Base-by-base conservation (phyloP, 1,140 invertebrate genomes). In the Drosophila sucinea region DNA sequence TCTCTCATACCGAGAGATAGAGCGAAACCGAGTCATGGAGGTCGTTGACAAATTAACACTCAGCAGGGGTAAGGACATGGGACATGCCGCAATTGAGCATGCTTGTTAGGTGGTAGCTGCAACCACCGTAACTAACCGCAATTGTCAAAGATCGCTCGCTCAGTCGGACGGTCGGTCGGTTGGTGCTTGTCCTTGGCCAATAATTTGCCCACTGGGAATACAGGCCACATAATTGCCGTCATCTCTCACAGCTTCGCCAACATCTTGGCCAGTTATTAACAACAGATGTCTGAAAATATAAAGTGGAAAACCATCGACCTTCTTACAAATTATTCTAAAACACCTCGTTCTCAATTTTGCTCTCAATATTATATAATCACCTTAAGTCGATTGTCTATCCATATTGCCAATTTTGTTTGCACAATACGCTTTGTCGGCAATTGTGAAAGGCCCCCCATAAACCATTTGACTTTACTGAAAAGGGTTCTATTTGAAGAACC, bases 161-260 rank as follows among this genome's bases (percentile, higher is more conserved):
- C 38, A 2, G 10, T 38, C 35, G 35, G 4, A 38, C 44, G 66
- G 58, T 29, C 23, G 23, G 47, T 67, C 33, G 54, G 54, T 44
- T 47, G 72, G 70, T 62, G 56, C 67, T 81, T 79, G 69, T 66
- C 55, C 70, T 71, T 70, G 71, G 64, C 64, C 75, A 68, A 68
- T 89, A 85, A 89, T 89, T 89, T 81, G 79, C 68, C 84, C 85
- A 66, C 69, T 66, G 84, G 84, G 84, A 79, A 63, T 63, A 69
- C 60, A 65, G 81, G 40, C 56, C 68, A 70, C 63, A 89, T 89
- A 89, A 89, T 89, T 89, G 84, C 61, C 64, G 70, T 63, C 73
- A 77, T 73, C 77, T 72, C 17, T 57, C 56, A 57, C 67, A 70
- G 60, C 56, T 33, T 38, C 8, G 55, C 35, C 35, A 3, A 17